A percentile compares a stretch with the other conserved stretches of the same genome.
Conservation (phyloP, 2,113 vertebrate genomes). For the Hippocampus abdominalis region DNA sequence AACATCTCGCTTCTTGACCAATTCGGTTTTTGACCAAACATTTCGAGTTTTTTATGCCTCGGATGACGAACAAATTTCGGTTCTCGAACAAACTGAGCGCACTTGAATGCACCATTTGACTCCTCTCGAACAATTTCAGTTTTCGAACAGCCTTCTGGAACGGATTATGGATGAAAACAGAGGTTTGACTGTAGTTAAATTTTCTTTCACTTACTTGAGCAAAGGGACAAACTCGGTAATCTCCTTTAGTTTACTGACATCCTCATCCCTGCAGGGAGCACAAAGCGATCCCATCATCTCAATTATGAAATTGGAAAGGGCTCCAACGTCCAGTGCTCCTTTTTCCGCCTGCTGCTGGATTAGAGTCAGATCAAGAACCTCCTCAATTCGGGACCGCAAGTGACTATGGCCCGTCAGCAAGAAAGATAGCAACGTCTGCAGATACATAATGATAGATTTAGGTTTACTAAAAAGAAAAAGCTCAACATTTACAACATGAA, state of each 20-base stretch:
- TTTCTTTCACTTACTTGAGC: slow-evolving; percentile 77
- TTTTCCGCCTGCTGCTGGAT: slow-evolving; percentile 97
- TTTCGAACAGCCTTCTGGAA: too few relatives aligned
- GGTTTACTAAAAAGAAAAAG: background rate
- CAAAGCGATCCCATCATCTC: slow-evolving; percentile 92
- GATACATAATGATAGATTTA: background rate
- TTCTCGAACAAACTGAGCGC: too few relatives aligned
- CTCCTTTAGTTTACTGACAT: slow-evolving; percentile 84
- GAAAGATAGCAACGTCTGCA: slow-evolving; percentile 86
- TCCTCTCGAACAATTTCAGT: too few relatives aligned
- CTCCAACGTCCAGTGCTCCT: slow-evolving; percentile 83
- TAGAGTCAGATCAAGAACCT: slow-evolving; percentile 87
- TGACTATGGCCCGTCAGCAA: slow-evolving; percentile 84
- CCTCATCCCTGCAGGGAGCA: slow-evolving; percentile 88
- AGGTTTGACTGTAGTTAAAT: too few relatives aligned
- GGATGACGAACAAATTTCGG: too few relatives aligned
- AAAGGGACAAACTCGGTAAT: slow-evolving; percentile 84
- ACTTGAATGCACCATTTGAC: too few relatives aligned
- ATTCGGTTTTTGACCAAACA: too few relatives aligned
- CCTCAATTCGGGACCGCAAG: slow-evolving; percentile 83
- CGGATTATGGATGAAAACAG: too few relatives aligned
- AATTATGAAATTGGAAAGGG: slow-evolving; percentile 85
- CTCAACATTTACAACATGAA: background rate
- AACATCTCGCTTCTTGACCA: too few relatives aligned
- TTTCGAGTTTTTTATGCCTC: too few relatives aligned